Conservation (phyloP, 1,140 invertebrate genomes). For the Aplysia californica region DNA sequence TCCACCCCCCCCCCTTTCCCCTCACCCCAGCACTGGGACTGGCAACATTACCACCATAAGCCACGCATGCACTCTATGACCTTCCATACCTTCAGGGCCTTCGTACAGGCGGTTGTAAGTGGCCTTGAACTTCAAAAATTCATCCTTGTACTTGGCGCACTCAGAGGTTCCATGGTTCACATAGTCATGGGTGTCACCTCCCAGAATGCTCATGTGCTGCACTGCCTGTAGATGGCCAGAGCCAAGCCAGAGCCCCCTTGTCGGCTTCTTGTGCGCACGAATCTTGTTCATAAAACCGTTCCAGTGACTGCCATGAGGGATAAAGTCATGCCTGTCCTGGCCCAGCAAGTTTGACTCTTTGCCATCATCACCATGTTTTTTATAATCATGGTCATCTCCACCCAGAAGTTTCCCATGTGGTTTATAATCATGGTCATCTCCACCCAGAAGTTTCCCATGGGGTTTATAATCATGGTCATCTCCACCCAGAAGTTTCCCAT, state of each 20-base stretch:
- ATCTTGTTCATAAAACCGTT: too few relatives aligned
- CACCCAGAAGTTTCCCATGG: slow-evolving; percentile 34
- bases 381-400: slow-evolving; percentile 32
- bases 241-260: too few relatives aligned
- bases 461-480: slow-evolving; percentile 32
- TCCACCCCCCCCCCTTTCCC: too few relatives aligned
- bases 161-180: slow-evolving; percentile 1
- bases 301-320: slow-evolving; percentile 8
- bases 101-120: neutral
- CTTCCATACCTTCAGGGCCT: neutral
- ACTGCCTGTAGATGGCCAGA: too few relatives aligned
- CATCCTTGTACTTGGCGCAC: neutral
- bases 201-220: neutral
- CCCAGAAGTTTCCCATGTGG: slow-evolving; percentile 32
- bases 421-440: slow-evolving; percentile 28
- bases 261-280: slow-evolving; percentile 7
- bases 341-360: slow-evolving; percentile 4
- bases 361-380: slow-evolving; percentile 27
- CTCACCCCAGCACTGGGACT: too few relatives aligned
- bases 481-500: slow-evolving; percentile 27
- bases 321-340: slow-evolving; percentile 9
- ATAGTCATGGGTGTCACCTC: neutral
- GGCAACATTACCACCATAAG: too few relatives aligned
- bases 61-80: neutral
- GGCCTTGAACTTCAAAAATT: neutral